Percentiles rank a stretch among this genome's conserved stretches.
Conservation (phyloP, 2,888 invertebrate species). For the Rhagophthalmus giganteus region DNA sequence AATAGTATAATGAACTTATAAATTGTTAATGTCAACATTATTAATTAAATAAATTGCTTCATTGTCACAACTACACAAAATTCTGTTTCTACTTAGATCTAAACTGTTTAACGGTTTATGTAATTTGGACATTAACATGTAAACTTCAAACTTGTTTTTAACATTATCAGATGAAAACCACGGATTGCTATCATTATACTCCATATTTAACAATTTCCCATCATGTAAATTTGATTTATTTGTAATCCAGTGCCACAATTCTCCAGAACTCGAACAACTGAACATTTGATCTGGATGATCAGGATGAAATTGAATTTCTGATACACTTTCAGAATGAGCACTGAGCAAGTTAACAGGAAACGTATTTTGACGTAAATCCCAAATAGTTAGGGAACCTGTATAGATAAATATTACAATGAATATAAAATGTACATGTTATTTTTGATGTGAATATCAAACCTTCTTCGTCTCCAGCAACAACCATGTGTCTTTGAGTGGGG, state of each 20-base stretch:
- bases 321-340: conserved; percentile 75
- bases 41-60: conserved; percentile 84
- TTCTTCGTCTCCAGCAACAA: conserved; percentile 82
- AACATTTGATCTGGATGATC: conserved; percentile 83
- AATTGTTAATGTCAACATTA: conserved; percentile 57
- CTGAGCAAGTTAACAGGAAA: conserved; percentile 81
- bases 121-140: conserved; percentile 72
- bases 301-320: conserved; percentile 87
- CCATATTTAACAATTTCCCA: conserved; percentile 22
- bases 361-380: conserved; percentile 85
- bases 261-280: conserved; percentile 79
- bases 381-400: conserved; percentile 74
- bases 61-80: conserved; percentile 84
- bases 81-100: conserved; percentile 72
- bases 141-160: conserved; percentile 70
- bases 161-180: conserved; percentile 73
- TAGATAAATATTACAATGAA: neutral
- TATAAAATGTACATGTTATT: conserved; percentile 1
- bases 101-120: conserved; percentile 81
- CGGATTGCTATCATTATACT: conserved; percentile 54
- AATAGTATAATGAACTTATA: no score
- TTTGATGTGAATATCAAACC: no score
- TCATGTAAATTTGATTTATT: conserved; percentile 46
- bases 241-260: conserved; percentile 89
- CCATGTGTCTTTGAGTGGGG: conserved; percentile 84